Evolutionary conservation across 2,888 invertebrate species (phyloP), one percentile per base, ranked within the genome.

Genomic region (Hofmannophila pseudospretella): DNA sequence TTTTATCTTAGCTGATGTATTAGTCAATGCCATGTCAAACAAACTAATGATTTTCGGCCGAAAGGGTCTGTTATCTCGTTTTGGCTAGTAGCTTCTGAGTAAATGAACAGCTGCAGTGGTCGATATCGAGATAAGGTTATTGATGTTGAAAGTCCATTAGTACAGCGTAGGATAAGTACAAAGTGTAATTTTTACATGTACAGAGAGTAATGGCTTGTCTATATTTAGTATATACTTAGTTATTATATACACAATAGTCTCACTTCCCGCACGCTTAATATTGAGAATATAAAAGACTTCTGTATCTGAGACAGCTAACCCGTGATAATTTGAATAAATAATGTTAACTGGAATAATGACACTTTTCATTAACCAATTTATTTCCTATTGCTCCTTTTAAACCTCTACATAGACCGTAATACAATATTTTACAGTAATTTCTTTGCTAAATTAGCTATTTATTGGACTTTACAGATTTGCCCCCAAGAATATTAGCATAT

Each of bases 401-500:
- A n/a, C 16, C 16, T 5, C 16, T 16, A 16, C 16, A 16, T 5
- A 4, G 3, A 16, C 3, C 5, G 16, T 4, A 16, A 16, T 16
- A 5, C 16, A 16, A 16, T 23, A 43, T 40, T 47, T 34, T 48
- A 39, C 28, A 40, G 7, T 12, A 11, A 7, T 27, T n/a, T 25
- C 25, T 9, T 25, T 10, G 2, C 7, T 27, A 27, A 27, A 27
- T 27, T 1, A n/a, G 1, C 3, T 25, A 4, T 28, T 14, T 45
- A 44, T 55, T 51, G n/a, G 49, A 53, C 51, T 58, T 82, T 81
- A 54, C 86, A 86, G 86, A 84, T 86, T 86, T 62, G 85, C 76
- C 51, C 86, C 86, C 56, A 85, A 85, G 77, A 85, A 85, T 69
- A 78, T 86, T 63, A 85, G 81, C 58, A 86, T 86, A 58, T 86